A percentile compares a stretch with the other conserved stretches of the same genome.
Conservation (phyloP, 2,888 invertebrate genomes). For the Drosophila recens region DNA sequence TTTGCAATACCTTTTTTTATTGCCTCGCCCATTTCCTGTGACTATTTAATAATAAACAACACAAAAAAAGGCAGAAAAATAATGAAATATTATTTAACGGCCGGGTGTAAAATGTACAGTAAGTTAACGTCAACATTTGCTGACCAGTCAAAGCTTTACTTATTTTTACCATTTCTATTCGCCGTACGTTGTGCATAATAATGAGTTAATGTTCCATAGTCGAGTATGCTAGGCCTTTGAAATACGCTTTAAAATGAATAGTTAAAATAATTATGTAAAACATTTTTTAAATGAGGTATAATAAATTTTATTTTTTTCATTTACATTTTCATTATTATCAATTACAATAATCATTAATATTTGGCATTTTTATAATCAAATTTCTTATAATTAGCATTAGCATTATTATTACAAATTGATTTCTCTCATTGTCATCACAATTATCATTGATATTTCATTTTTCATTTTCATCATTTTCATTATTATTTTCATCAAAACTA, state of each 20-base stretch:
- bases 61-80: slow-evolving; percentile 20
- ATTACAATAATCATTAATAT: background rate
- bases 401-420: background rate
- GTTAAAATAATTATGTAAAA: no score
- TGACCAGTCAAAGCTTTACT: slow-evolving; percentile 43
- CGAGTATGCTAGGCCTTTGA: background rate
- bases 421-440: no score
- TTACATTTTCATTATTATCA: background rate
- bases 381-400: background rate
- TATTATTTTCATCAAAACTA: background rate
- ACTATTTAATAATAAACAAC: background rate
- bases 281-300: background rate
- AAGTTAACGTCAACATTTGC: slow-evolving; percentile 71
- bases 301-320: background rate
- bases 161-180: slow-evolving; percentile 60
- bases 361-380: background rate
- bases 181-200: slow-evolving; percentile 65
- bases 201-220: slow-evolving; percentile 19
- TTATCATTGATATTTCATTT: background rate
- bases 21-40: slow-evolving; percentile 61
- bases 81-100: slow-evolving; percentile 60
- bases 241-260: slow-evolving; percentile 2
- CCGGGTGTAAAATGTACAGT: slow-evolving; percentile 55
- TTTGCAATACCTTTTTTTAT: slow-evolving; percentile 58
- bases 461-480: background rate